Conservation (phyloP, 2,113 vertebrate species). For the Gavia stellata region DNA sequence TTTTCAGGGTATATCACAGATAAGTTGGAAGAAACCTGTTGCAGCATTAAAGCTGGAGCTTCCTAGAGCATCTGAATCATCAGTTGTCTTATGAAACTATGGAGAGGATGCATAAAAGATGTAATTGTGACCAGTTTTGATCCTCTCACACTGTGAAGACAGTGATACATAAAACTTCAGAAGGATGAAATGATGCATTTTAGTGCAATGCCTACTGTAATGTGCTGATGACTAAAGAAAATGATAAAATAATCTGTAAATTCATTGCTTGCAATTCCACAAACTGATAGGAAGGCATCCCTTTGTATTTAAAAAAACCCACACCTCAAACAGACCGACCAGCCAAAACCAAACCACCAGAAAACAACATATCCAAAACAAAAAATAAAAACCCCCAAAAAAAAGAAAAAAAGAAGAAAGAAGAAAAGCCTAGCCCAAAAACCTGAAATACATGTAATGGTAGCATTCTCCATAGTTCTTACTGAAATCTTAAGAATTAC, state of each 20-base stretch:
- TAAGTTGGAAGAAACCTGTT: background rate
- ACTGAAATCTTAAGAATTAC: background rate
- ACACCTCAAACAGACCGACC: background rate
- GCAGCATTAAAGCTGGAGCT: background rate
- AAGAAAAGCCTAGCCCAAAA: background rate
- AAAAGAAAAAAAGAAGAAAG: too few species aligned
- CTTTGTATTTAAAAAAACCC: background rate
- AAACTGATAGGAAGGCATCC: background rate
- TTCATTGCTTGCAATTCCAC: background rate
- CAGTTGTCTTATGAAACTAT: background rate
- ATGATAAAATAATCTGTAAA: background rate
- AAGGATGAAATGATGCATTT: background rate
- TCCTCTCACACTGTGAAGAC: background rate
- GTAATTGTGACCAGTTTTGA: background rate
- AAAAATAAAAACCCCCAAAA: background rate
- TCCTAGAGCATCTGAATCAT: background rate
- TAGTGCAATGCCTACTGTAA: background rate
- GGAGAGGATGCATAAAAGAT: background rate
- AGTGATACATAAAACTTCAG: background rate
- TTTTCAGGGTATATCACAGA: background rate
- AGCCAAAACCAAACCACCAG: background rate
- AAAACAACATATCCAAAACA: accelerated
- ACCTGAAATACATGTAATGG: background rate
- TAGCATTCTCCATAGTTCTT: background rate
- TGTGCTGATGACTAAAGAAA: background rate